These are phyloP conservation scores for Scalopus aquaticus DNA, from an alignment of 2,113 vertebrate genomes.

Conservation along the genomic window DNA sequence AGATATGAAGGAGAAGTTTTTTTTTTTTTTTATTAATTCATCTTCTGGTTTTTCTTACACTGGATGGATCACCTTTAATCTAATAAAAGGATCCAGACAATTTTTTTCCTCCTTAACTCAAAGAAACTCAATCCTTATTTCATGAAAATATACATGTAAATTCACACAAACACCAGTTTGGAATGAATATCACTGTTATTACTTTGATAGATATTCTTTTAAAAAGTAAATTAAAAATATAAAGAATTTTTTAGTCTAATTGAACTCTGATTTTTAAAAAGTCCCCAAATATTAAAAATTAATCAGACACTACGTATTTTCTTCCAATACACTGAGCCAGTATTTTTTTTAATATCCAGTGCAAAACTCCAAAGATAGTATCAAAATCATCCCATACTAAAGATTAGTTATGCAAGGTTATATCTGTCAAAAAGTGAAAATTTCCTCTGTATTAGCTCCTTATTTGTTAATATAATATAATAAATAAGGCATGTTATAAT, in stretches of 20 bases:
- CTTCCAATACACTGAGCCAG: conserved; percentile 75
- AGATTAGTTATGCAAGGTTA: conserved; percentile 81
- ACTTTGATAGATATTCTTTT: conserved; percentile 70
- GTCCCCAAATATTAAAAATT: conserved; percentile 76
- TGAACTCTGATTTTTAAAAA: conserved; percentile 75
- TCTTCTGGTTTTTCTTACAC: conserved; percentile 75
- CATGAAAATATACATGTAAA: conserved; percentile 76
- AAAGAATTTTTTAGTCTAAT: conserved; percentile 75
- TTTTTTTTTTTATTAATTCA: conserved; percentile 68
- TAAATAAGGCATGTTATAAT: conserved; percentile 85
- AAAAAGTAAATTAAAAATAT: conserved; percentile 78
- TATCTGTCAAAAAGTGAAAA: conserved; percentile 82
- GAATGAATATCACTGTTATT: conserved; percentile 76
- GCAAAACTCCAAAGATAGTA: conserved; percentile 87
- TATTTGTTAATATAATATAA: conserved; percentile 81
- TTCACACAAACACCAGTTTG: conserved; percentile 77
- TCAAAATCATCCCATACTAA: conserved; percentile 87
- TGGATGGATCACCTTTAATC: conserved; percentile 69
- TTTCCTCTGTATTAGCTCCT: conserved; percentile 77
- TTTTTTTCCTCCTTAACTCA: conserved; percentile 74
- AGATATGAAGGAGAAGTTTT: conserved; percentile 70
- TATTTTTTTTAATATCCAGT: conserved; percentile 85
- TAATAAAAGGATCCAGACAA: conserved; percentile 51
- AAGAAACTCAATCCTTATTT: conserved; percentile 52
- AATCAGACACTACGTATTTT: conserved; percentile 68